Conservation (phyloP, 2,888 invertebrate species). For the Lumbricus terrestris region DNA sequence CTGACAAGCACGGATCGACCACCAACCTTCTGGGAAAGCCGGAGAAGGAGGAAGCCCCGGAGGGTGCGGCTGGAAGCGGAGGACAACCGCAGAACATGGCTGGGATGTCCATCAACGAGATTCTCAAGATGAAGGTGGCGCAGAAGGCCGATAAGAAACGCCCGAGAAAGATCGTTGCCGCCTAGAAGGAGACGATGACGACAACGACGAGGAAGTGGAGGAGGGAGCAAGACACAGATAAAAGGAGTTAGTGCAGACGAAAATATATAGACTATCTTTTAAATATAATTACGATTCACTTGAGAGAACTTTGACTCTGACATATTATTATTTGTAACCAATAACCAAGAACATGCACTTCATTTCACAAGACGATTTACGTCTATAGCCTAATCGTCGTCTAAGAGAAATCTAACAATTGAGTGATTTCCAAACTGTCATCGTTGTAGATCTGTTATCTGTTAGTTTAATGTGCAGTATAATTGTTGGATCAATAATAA, state of each 20-base stretch:
- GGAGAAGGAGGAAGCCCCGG: background rate
- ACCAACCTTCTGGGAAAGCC: slow-evolving; percentile 28
- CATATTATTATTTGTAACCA: no score
- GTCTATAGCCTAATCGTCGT: background rate
- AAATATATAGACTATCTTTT: background rate
- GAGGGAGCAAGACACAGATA: background rate
- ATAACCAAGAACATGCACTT: no score
- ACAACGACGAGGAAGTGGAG: background rate
- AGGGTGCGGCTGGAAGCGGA: background rate
- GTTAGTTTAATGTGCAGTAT: background rate
- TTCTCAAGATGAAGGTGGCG: slow-evolving; percentile 32
- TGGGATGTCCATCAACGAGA: slow-evolving; percentile 32
- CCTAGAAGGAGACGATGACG: slow-evolving; percentile 18
- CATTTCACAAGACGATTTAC: background rate
- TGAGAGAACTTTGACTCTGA: background rate
- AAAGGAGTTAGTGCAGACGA: background rate
- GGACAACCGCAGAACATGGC: background rate
- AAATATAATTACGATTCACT: background rate
- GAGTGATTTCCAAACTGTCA: background rate
- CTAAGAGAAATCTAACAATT: background rate
- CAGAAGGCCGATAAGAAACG: slow-evolving; percentile 30
- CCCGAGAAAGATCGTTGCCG: slow-evolving; percentile 30
- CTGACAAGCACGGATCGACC: slow-evolving; percentile 18
- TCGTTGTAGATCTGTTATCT: background rate
- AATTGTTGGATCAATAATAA: background rate